Evolutionary conservation across 1,140 invertebrate genomes (phyloP), one percentile per base, ranked within the genome.

Genomic region (Drosophila orena): DNA sequence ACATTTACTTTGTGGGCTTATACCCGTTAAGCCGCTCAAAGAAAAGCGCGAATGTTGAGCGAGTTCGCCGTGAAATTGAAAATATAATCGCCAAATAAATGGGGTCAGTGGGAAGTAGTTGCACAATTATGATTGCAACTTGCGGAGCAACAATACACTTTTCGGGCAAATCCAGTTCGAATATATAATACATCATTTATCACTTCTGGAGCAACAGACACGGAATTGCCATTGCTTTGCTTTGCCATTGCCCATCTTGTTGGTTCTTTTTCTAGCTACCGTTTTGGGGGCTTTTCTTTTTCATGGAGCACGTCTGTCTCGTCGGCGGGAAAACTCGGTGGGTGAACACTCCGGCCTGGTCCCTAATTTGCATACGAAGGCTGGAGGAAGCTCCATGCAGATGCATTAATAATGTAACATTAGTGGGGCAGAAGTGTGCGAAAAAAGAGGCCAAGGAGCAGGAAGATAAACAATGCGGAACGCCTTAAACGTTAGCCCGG

Each of bases 321-420:
- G 15, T 15, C 30, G 27, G 37, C 35, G 46, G 17, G 20, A 35
- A 34, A 30, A n/a, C n/a, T n/a, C n/a, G n/a, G n/a, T 10, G 3
- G 5, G 47, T 27, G 27, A 35, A 50, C n/a, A n/a, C 47, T 46
- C 24, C 53, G 38, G 43, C 42, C 7, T 52, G 49, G 22, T 20
- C 35, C 68, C 34, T 49, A 47, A 71, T 71, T 71, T 71, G 40
- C 68, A 71, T 71, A 71, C 68, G 68, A 57, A 65, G 74, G 61
- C 62, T 69, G 43, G 43, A 60, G 53, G 68, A 56, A 30, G 47
- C 58, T 57, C 42, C 79, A 62, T 81, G 79, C 79, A 84, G 79
- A 78, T 81, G 81, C 80, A 79, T 83, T 83, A 83, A 83, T 84
- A 83, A 83, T 83, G 81, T 78, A 85, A 85, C 80, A 83, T 84